These are phyloP conservation scores for Idris sp. DNA, from an alignment of 1,140 invertebrate species.

Conservation along the genomic window DNA sequence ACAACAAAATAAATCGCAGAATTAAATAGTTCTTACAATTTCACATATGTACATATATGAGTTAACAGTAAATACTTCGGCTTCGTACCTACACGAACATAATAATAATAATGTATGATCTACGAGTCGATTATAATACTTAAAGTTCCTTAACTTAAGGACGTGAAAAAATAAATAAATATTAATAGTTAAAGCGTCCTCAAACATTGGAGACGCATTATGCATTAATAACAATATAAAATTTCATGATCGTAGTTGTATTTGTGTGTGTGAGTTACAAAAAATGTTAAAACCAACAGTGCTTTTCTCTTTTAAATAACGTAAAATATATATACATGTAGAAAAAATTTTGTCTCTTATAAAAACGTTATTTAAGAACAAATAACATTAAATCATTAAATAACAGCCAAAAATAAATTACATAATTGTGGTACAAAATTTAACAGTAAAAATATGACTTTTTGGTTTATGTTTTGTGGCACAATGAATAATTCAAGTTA, in stretches of 20 bases:
- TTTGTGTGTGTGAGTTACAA: no score
- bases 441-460: no score
- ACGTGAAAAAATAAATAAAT: slow-evolving; percentile 77
- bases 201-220: slow-evolving; percentile 50
- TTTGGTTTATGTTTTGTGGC: no score
- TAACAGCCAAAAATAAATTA: no score
- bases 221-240: slow-evolving; percentile 65
- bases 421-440: no score
- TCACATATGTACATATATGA: slow-evolving; percentile 61
- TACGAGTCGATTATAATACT: slow-evolving; percentile 65
- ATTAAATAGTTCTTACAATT: slow-evolving; percentile 65
- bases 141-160: slow-evolving; percentile 68
- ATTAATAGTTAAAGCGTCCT: slow-evolving; percentile 67
- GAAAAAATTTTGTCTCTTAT: slow-evolving; percentile 13
- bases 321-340: slow-evolving; percentile 31
- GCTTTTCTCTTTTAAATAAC: slow-evolving; percentile 20
- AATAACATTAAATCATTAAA: no score
- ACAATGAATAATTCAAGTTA: no score
- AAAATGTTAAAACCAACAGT: slow-evolving; percentile 59
- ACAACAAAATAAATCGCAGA: slow-evolving; percentile 66
- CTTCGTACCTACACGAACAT: slow-evolving; percentile 64
- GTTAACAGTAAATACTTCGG: slow-evolving; percentile 63
- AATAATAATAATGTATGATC: slow-evolving; percentile 59
- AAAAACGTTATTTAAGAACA: no score
- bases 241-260: slow-evolving; percentile 55